These are phyloP conservation scores for Chaetodon trifascialis DNA, from an alignment of 2,113 vertebrate genomes.

Conservation along the genomic window DNA sequence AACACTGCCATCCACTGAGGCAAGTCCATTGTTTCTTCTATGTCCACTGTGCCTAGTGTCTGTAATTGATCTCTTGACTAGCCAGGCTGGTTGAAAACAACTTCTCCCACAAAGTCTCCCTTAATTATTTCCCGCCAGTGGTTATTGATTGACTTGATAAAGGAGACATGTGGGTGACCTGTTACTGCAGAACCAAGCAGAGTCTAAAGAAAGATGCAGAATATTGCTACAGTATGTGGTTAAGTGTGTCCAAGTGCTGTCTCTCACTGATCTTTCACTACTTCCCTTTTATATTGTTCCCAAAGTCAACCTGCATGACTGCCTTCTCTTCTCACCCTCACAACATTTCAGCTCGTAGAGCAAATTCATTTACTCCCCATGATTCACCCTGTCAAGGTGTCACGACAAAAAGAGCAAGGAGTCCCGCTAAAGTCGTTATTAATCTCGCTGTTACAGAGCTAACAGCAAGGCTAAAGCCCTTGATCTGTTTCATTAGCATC, in stretches of 20 bases:
- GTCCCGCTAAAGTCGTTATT: slow-evolving; percentile 53
- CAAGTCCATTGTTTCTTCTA: not conserved
- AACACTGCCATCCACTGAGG: not conserved
- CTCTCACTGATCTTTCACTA: not conserved
- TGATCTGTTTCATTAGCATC: slow-evolving; percentile 76
- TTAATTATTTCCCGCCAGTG: slow-evolving; percentile 1
- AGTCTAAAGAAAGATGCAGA: not conserved
- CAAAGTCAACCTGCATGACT: not conserved
- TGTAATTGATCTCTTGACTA: slow-evolving; percentile 7
- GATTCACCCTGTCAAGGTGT: slow-evolving; percentile 49
- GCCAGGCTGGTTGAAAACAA: slow-evolving; percentile 23
- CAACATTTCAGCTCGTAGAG: slow-evolving; percentile 40
- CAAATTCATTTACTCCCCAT: slow-evolving; percentile 20
- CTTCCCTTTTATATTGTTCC: not conserved
- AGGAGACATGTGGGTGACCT: not conserved
- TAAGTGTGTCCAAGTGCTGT: not conserved
- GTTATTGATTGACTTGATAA: slow-evolving; percentile 16
- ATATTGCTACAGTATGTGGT: not conserved
- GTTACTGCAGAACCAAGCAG: not conserved
- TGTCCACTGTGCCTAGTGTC: not conserved
- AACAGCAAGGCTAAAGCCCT: slow-evolving; percentile 62
- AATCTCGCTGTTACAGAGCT: slow-evolving; percentile 52
- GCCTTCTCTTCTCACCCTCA: not conserved
- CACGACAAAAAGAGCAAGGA: slow-evolving; percentile 37
- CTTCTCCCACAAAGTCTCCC: not conserved